Evolutionary conservation across 2,888 invertebrate species (phyloP).

Genomic region (Linyphia triangularis): DNA sequence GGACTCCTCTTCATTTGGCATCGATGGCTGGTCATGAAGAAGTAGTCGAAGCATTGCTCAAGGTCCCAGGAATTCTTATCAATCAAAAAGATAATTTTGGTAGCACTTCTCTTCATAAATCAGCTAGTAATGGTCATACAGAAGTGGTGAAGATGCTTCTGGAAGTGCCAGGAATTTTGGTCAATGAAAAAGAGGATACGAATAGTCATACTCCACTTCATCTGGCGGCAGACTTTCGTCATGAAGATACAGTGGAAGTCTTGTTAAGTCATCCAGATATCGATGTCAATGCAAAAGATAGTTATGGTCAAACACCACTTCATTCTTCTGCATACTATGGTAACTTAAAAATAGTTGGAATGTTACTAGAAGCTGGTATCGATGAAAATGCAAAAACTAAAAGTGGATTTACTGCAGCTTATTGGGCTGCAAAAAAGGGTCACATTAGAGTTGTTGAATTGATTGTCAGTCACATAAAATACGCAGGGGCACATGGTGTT

Average conservation of each 20-base stretch:
- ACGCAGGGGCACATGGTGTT: background rate
- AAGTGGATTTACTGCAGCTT: background rate
- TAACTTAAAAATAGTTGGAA: background rate
- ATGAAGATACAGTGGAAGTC: background rate
- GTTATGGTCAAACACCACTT: conserved; percentile 17
- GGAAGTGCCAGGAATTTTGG: background rate
- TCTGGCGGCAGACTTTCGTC: conserved; percentile 18
- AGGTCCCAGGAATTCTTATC: background rate
- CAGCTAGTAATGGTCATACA: background rate
- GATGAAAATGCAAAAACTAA: background rate
- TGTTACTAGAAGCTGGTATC: background rate
- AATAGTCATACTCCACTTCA: conserved; percentile 37
- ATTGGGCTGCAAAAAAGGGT: conserved; percentile 16
- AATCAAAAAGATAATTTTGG: background rate
- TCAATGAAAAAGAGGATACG: conserved; percentile 16
- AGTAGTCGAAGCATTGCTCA: conserved; percentile 5
- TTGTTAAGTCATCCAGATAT: conserved; percentile 30
- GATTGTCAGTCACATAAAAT: background rate
- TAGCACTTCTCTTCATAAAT: background rate
- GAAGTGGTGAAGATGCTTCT: conserved; percentile 16
- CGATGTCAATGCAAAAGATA: conserved; percentile 27
- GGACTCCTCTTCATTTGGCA: conserved; percentile 18
- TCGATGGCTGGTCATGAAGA: background rate
- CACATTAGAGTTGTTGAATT: background rate
- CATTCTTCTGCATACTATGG: conserved; percentile 37